A percentile compares a stretch with the other conserved stretches of the same genome.
These are phyloP conservation scores for Lasioglossum albipes DNA, from an alignment of 1,140 invertebrate species.

Conservation along the genomic window DNA sequence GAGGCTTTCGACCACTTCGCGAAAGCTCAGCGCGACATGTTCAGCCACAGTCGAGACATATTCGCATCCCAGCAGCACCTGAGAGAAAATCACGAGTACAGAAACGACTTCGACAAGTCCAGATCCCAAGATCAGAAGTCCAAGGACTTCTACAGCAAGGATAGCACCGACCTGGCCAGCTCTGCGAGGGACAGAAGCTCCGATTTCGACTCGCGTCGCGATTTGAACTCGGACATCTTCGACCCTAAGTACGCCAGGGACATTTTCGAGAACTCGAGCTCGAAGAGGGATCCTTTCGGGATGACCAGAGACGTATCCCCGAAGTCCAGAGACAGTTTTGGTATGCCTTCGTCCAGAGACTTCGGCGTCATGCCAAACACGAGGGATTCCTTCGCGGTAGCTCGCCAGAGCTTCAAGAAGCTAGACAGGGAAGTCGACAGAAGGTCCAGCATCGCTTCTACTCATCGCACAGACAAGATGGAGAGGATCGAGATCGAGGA, in stretches of 20 bases:
- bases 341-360: conserved; percentile 77
- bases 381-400: conserved; percentile 75
- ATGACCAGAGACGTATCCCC: conserved; percentile 77
- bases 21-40: conserved; percentile 77
- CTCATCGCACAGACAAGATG: conserved; percentile 86
- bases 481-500: conserved; percentile 88
- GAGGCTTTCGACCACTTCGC: conserved; percentile 81
- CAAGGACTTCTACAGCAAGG: conserved; percentile 81
- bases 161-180: conserved; percentile 77
- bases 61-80: conserved; percentile 75
- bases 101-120: conserved; percentile 75
- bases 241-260: conserved; percentile 75
- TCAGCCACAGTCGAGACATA: conserved; percentile 77
- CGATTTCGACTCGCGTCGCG: conserved; percentile 76
- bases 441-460: conserved; percentile 86
- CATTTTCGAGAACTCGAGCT: conserved; percentile 72
- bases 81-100: conserved; percentile 71
- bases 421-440: conserved; percentile 86
- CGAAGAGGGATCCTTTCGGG: conserved; percentile 76
- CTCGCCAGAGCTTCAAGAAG: conserved; percentile 79
- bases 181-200: conserved; percentile 70
- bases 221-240: conserved; percentile 76
- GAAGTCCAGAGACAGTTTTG: conserved; percentile 78
- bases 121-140: conserved; percentile 80
- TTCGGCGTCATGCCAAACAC: conserved; percentile 79